These are phyloP conservation scores for Pterocles gutturalis DNA, from an alignment of 2,113 vertebrate species.

Conservation along the genomic window DNA sequence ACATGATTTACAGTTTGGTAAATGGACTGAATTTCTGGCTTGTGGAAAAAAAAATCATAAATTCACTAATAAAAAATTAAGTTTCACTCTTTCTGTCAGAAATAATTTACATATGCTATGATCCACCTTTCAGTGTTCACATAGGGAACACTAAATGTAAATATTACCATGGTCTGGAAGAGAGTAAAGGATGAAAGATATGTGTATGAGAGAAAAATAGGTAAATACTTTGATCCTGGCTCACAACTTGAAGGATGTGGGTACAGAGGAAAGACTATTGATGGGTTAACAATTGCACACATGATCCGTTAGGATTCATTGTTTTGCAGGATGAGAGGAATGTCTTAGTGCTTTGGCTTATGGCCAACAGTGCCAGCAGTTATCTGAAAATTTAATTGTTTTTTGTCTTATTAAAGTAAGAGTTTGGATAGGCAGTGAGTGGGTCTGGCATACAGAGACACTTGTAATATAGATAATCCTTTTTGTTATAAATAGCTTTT, in stretches of 20 bases:
- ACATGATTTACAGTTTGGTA: neutral
- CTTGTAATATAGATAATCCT: neutral
- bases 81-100: neutral
- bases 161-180: neutral
- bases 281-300: neutral
- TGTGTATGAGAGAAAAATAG: neutral
- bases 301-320: neutral
- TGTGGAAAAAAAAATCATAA: neutral
- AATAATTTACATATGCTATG: neutral
- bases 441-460: neutral
- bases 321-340: neutral
- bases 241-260: neutral
- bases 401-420: neutral
- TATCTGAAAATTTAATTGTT: neutral
- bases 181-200: neutral
- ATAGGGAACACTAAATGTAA: neutral
- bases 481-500: neutral
- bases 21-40: neutral
- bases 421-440: neutral
- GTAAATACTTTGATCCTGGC: neutral
- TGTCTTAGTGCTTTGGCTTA: neutral
- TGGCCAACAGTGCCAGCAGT: neutral
- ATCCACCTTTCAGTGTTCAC: neutral
- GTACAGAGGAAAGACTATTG: neutral
- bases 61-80: neutral